Conservation (phyloP, 1,140 invertebrate species). For the Papilio xuthus region DNA sequence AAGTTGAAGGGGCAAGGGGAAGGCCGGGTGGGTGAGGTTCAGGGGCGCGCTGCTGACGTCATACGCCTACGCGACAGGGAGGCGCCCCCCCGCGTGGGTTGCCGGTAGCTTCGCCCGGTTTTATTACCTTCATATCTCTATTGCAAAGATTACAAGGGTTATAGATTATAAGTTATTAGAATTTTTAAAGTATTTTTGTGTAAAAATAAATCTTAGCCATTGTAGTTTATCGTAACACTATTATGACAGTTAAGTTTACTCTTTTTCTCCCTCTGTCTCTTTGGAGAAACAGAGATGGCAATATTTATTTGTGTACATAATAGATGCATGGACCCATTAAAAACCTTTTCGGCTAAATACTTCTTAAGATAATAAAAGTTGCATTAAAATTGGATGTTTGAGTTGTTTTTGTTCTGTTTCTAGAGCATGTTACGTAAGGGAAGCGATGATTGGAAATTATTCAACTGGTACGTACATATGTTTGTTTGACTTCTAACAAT, state of each 20-base stretch:
- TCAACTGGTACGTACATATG: background rate
- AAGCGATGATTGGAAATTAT: background rate
- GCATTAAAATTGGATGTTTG: no score
- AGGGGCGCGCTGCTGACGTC: conserved; percentile 57
- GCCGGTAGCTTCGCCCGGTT: background rate
- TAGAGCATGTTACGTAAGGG: background rate
- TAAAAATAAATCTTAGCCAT: no score
- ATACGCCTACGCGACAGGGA: conserved; percentile 56
- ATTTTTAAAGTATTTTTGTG: background rate
- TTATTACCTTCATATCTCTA: conserved; percentile 13
- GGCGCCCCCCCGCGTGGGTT: background rate
- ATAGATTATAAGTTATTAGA: background rate
- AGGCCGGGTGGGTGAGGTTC: background rate
- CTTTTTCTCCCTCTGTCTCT: no score
- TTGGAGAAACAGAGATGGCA: no score
- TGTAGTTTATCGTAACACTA: no score
- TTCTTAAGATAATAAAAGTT: no score
- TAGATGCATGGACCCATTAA: no score
- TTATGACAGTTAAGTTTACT: no score
- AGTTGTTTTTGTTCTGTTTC: background rate
- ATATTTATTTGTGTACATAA: no score
- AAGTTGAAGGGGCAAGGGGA: conserved; percentile 56
- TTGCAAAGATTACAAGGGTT: conserved; percentile 21
- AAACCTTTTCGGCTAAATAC: no score
- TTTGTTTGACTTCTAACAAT: background rate